Percentiles rank a stretch among this genome's conserved stretches.
Evolutionary conservation across 2,888 invertebrate species (phyloP).

Genomic region (Drosophila kanekoi): DNA sequence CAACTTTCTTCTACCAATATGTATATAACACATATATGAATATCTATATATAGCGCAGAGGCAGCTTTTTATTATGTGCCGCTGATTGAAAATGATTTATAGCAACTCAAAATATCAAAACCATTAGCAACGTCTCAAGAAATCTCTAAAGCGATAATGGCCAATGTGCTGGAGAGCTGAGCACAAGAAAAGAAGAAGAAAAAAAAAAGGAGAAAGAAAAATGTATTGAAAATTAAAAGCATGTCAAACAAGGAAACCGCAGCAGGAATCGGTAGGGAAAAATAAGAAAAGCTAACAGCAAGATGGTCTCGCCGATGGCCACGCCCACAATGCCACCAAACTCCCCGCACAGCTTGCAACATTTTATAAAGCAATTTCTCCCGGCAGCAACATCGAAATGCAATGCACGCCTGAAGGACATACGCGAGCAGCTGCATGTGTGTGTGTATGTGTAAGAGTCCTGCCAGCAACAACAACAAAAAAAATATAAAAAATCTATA

Average conservation of each 20-base stretch:
- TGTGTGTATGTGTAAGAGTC: constrained; percentile 29
- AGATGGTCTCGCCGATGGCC: constrained; percentile 52
- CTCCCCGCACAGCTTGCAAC: constrained; percentile 63
- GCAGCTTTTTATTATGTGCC: constrained; percentile 20
- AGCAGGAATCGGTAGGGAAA: constrained; percentile 40
- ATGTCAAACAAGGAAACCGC: constrained; percentile 66
- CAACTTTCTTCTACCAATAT: background rate
- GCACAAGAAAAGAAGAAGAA: background rate
- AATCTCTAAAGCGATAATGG: constrained; percentile 34
- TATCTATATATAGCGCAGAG: background rate
- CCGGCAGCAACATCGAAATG: constrained; percentile 72
- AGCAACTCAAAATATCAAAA: constrained; percentile 28
- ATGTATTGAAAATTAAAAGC: constrained; percentile 69
- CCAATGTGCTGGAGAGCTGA: constrained; percentile 18
- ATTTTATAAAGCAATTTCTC: constrained; percentile 77
- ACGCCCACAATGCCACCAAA: constrained; percentile 51
- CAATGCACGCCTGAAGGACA: constrained; percentile 75
- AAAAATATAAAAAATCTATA: constrained; percentile 50
- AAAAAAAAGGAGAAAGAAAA: background rate
- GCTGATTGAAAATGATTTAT: constrained; percentile 53
- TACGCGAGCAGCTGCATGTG: constrained; percentile 42
- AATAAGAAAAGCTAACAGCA: constrained; percentile 44
- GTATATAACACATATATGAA: background rate
- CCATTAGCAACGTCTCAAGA: constrained; percentile 49
- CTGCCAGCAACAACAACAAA: constrained; percentile 30